Percentiles rank a stretch among this genome's conserved stretches.
Evolutionary conservation across 2,888 invertebrate genomes (phyloP).

Genomic region (Temnothorax rugatulus): DNA sequence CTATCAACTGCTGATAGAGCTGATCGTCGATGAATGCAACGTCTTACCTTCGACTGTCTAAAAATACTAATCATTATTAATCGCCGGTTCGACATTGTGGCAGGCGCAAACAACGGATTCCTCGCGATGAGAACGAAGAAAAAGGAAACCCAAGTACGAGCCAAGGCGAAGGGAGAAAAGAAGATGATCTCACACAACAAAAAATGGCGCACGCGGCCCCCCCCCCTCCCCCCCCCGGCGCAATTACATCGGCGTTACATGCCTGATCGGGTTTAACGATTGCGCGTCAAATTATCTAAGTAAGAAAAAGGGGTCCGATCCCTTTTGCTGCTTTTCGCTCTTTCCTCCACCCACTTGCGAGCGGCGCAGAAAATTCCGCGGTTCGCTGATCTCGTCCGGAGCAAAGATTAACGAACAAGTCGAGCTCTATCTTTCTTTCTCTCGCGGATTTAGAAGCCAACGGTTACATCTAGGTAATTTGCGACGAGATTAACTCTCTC

Average conservation of each 20-base stretch:
- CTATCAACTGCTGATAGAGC: conserved; percentile 1
- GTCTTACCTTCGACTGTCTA: conserved; percentile 28
- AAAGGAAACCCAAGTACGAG: conserved; percentile 34
- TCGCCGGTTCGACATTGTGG: conserved; percentile 10
- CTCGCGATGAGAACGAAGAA: conserved; percentile 9
- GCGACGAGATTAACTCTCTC: conserved; percentile 21
- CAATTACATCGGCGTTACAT: conserved; percentile 61
- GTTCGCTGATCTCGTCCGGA: conserved; percentile 41
- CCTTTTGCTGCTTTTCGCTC: conserved; percentile 42
- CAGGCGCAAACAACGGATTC: conserved; percentile 57
- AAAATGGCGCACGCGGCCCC: conserved; percentile 58
- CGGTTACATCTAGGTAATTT: conserved; percentile 26
- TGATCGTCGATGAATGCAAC: not conserved
- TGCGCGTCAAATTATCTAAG: conserved; percentile 49
- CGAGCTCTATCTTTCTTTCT: conserved; percentile 3
- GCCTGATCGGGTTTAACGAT: conserved; percentile 67
- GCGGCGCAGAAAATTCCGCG: conserved; percentile 40
- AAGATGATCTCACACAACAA: conserved; percentile 68
- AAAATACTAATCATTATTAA: conserved; percentile 61
- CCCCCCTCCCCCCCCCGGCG: conserved; percentile 25
- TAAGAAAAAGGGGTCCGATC: conserved; percentile 55
- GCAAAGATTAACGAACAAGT: conserved; percentile 18
- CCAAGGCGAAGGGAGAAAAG: conserved; percentile 64
- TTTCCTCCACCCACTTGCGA: conserved; percentile 22
- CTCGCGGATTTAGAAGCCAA: conserved; percentile 2